phyloP scores from a whole-genome alignment of 2,113 vertebrate species.

The Nanger granti region DNA sequence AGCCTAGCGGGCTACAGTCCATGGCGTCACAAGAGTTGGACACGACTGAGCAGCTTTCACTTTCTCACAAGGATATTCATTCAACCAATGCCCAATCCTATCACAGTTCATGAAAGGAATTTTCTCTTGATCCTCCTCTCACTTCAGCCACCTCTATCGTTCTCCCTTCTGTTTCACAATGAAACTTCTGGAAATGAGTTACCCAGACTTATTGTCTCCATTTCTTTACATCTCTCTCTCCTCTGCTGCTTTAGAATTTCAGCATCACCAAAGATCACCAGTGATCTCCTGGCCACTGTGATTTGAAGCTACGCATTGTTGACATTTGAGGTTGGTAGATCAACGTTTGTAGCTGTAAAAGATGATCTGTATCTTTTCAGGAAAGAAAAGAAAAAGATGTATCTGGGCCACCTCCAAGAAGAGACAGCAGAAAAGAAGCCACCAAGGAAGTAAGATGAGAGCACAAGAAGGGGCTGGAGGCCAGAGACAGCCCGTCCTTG shows the following conservation, averaged over 20 bases:
- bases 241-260: background rate
- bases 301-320: background rate
- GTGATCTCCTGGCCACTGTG: background rate
- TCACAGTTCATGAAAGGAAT: background rate
- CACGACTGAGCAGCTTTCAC: background rate
- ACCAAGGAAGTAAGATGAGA: background rate
- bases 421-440: background rate
- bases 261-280: background rate
- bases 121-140: background rate
- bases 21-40: background rate
- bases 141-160: too few species aligned
- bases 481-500: background rate
- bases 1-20: background rate
- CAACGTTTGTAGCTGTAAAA: background rate
- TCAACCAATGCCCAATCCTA: background rate
- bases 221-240: background rate
- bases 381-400: conserved; percentile 26
- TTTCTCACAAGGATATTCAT: background rate
- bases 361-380: background rate
- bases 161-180: background rate
- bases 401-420: background rate
- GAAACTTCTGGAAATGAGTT: background rate
- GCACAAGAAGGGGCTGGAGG: too few species aligned
- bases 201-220: background rate
- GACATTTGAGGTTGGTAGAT: background rate